Evolutionary conservation across 2,888 invertebrate genomes (phyloP), one percentile per base, ranked within the genome.

Genomic region (Sabatieria punctata): DNA sequence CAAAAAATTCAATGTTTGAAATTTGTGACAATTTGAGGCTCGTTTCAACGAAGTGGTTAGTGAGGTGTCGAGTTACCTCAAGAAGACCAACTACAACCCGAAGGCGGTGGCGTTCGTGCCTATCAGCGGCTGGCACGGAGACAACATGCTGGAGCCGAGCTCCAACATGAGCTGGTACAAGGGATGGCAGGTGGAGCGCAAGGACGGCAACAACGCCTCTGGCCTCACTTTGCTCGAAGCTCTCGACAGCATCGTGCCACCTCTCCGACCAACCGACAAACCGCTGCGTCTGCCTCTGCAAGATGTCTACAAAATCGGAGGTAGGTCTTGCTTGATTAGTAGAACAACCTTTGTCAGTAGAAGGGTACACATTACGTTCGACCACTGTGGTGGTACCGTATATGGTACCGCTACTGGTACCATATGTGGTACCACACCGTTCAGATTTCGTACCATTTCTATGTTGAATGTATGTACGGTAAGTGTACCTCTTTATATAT

Each of bases 281-380:
- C 77, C 97, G 58, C 82, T 97, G 53, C 85, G 97, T 77, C 81
- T 97, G 69, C 95, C 95, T 65, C 82, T 97, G 54, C 95, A 95
- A 75, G 95, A 97, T 71, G 97, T 97, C 52, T 97, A 97, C 85
- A 97, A 97, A 78, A 95, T 97, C 71, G 97, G 95, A 65, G 93
- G 95, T 68, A 61, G n/a, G n/a, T n/a, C 13, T 52, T 49, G 39
- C n/a, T n/a, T n/a, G n/a, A n/a, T n/a, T n/a, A n/a, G n/a, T n/a
- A n/a, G n/a, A n/a, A n/a, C n/a, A n/a, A n/a, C n/a, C n/a, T n/a
- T n/a, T n/a, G n/a, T n/a, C n/a, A n/a, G n/a, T n/a, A n/a, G n/a
- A n/a, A n/a, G n/a, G n/a, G n/a, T n/a, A n/a, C n/a, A n/a, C n/a
- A n/a, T n/a, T n/a, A n/a, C n/a, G n/a, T n/a, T n/a, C n/a, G n/a